A percentile compares a stretch with the other conserved stretches of the same genome.
phyloP scores from a whole-genome alignment of 2,113 vertebrate species.

The Amazona vittata region DNA sequence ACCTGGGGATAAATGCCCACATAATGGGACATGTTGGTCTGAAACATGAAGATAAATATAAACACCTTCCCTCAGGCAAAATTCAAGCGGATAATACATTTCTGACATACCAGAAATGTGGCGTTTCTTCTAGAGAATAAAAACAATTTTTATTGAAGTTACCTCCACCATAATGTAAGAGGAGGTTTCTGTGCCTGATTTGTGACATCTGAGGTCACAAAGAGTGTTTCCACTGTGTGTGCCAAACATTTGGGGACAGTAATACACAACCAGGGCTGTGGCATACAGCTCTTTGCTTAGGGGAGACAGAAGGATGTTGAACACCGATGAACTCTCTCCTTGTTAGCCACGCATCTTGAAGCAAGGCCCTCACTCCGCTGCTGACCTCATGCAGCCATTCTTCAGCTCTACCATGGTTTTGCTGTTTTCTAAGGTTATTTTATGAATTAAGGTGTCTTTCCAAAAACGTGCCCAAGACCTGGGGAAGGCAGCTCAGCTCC shows the following conservation, averaged over 20 bases:
- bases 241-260: background rate
- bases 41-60: background rate
- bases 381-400: background rate
- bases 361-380: background rate
- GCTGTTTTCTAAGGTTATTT: background rate
- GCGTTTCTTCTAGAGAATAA: background rate
- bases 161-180: background rate
- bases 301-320: background rate
- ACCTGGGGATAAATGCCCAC: background rate
- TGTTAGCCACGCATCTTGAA: background rate
- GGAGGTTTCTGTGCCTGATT: background rate
- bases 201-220: background rate
- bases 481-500: background rate
- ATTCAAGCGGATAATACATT: background rate
- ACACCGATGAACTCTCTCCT: background rate
- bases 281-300: background rate
- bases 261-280: rapidly evolving
- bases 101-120: background rate
- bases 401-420: rapidly evolving
- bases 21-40: background rate
- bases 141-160: background rate
- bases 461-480: background rate
- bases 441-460: background rate
- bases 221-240: background rate
- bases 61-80: background rate